Evolutionary conservation across 1,140 invertebrate species (phyloP).

Genomic region (Tetraneura akinire): DNA sequence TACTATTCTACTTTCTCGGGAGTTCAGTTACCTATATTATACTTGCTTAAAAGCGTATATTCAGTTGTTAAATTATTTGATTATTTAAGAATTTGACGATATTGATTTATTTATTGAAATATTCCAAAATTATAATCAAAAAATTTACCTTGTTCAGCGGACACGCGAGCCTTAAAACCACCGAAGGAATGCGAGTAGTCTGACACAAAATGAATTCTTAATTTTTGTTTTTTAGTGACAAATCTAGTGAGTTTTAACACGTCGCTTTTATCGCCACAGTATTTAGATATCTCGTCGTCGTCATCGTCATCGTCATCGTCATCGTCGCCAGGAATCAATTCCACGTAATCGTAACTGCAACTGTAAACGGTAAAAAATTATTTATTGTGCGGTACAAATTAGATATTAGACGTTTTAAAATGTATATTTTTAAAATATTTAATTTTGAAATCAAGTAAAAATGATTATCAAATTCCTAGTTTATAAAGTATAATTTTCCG

Average conservation of each 20-base stretch:
- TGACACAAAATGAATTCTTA: constrained; percentile 68
- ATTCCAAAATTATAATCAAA: too few species aligned
- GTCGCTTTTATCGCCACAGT: constrained; percentile 74
- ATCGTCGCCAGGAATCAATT: constrained; percentile 62
- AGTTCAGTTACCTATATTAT: too few species aligned
- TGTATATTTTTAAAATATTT: too few species aligned
- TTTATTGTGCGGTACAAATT: too few species aligned
- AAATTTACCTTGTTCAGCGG: constrained; percentile 69
- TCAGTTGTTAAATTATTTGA: too few species aligned
- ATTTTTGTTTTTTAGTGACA: constrained; percentile 61
- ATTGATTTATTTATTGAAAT: too few species aligned
- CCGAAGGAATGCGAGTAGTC: constrained; percentile 73
- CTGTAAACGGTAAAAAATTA: constrained; percentile 57
- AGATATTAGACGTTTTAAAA: too few species aligned
- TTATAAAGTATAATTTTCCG: neutral
- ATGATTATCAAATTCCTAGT: too few species aligned
- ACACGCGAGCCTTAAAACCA: constrained; percentile 70
- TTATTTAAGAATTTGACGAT: too few species aligned
- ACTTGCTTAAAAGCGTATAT: too few species aligned
- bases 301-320: constrained; percentile 10
- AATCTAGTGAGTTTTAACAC: constrained; percentile 72
- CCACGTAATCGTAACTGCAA: constrained; percentile 73
- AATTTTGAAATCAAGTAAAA: too few species aligned
- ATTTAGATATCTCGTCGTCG: constrained; percentile 51
- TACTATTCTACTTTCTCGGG: too few species aligned